phyloP scores from a whole-genome alignment of 2,797 vertebrate genomes.

The Lophius americanus region DNA sequence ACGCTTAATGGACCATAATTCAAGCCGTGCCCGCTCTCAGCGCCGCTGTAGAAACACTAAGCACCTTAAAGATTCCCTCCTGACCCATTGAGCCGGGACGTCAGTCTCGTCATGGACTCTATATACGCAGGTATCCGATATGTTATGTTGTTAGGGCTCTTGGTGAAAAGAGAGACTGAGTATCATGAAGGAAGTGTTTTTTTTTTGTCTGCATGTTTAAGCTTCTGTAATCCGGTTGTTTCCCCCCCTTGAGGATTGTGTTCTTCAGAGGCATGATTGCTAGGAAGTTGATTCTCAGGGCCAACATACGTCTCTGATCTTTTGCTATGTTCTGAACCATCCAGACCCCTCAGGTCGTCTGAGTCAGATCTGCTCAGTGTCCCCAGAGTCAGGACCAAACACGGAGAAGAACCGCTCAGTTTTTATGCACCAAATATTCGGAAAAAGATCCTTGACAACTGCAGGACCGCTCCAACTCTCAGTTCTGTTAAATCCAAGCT shows the following conservation, averaged over 20 bases:
- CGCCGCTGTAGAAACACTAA: conserved; percentile 38
- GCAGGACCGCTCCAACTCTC: too few relatives aligned
- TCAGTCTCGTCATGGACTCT: conserved; percentile 43
- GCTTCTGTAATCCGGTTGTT: conserved; percentile 12
- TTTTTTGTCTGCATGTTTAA: conserved; percentile 13
- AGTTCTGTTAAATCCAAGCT: too few relatives aligned
- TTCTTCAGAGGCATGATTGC: conserved; percentile 13
- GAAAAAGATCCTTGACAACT: too few relatives aligned
- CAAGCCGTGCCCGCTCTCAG: conserved; percentile 37
- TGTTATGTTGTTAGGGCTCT: conserved; percentile 15
- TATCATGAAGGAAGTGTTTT: conserved; percentile 6
- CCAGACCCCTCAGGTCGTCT: too few relatives aligned
- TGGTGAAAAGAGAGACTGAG: conserved; percentile 25
- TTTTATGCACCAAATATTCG: too few relatives aligned
- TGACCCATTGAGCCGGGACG: conserved; percentile 44
- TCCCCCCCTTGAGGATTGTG: background rate
- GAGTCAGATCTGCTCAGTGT: too few relatives aligned
- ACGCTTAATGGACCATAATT: conserved; percentile 64
- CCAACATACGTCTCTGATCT: too few relatives aligned
- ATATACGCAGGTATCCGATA: conserved; percentile 19
- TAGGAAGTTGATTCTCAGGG: background rate
- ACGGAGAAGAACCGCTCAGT: too few relatives aligned
- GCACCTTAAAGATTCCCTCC: conserved; percentile 42
- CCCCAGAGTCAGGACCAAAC: too few relatives aligned
- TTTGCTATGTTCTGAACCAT: too few relatives aligned